Conservation (phyloP, 2,888 invertebrate species). For the Meandrusa payeni region DNA sequence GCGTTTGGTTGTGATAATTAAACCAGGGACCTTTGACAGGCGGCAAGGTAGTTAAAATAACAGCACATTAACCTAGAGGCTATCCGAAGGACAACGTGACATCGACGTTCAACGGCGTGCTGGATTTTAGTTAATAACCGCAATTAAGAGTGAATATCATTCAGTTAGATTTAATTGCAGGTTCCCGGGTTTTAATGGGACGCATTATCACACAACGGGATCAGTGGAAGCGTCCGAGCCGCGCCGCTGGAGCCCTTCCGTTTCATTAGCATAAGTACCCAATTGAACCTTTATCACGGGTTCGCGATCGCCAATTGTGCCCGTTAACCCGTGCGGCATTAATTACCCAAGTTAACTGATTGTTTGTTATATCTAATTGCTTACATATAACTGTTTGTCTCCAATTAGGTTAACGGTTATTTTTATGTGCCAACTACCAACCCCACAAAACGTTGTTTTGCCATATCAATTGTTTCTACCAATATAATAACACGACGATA, state of each 20-base stretch:
- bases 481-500: too few relatives aligned
- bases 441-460: too few relatives aligned
- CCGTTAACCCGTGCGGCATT: slow-evolving; percentile 4
- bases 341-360: slow-evolving; percentile 8
- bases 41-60: too few relatives aligned
- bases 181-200: slow-evolving; percentile 16
- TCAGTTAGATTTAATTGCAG: slow-evolving; percentile 14
- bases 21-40: too few relatives aligned
- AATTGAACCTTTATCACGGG: slow-evolving; percentile 26
- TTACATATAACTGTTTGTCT: too few relatives aligned
- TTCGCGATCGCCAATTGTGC: slow-evolving; percentile 18
- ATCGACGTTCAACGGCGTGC: not conserved
- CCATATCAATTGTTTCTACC: too few relatives aligned
- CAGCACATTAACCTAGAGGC: slow-evolving; percentile 3
- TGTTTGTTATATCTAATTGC: too few relatives aligned
- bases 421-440: too few relatives aligned
- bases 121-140: slow-evolving; percentile 13
- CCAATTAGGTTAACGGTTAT: too few relatives aligned
- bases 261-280: slow-evolving; percentile 29
- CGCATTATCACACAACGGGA: slow-evolving; percentile 10
- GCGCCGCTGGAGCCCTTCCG: slow-evolving; percentile 27
- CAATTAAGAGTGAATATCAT: slow-evolving; percentile 16
- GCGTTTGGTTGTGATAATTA: too few relatives aligned
- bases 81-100: not conserved
- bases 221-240: slow-evolving; percentile 13